Evolutionary conservation across 2,888 invertebrate species (phyloP), one percentile per base, ranked within the genome.

Genomic region (Mythimna ferrago): DNA sequence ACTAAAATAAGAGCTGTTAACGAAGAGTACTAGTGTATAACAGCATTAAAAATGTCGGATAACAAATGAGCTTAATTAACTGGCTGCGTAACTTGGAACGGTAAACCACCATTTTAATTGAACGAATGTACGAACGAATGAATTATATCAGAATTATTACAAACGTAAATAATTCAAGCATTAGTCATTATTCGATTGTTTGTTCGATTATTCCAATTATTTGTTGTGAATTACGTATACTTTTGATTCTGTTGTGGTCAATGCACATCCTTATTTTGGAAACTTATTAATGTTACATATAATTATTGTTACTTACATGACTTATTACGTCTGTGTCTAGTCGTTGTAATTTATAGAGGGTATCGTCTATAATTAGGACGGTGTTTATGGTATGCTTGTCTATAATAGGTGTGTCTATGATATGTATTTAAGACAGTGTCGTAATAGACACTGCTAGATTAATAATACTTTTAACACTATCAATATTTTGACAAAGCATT

Each of bases 61-160:
- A 84, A 78, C 77, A 78, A 84, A 86, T 84, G 78, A 78, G 77
- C 73, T 78, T 82, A 85, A 85, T 85, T 85, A 85, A 78, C 75
- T 63, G 53, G 66, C 58, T 48, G 58, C 72, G 77, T 73, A 73
- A 68, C 71, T 75, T 80, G 74, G 73, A 61, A 82, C 57, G 58
- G 73, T 41, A 57, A 21, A 71, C 78, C 80, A 61, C 84, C 44
- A 61, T 80, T 79, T 84, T 85, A 85, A 85, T 84, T 85, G 84
- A 73, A 77, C 71, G 69, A 81, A 73, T 84, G 78, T 66, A 71
- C 62, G 64, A 75, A 71, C 66, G 63, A 74, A 65, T 76, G 78
- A 71, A 77, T 71, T 64, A 80, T 64, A 80, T 77, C 63, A 60
- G 53, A 77, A 68, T 75, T 68, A 77, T 76, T 78, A 61, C 56